Percentiles rank a stretch among this genome's conserved stretches.
These are phyloP conservation scores for Prunella himalayana DNA, from an alignment of 2,113 vertebrate genomes.

Conservation along the genomic window DNA sequence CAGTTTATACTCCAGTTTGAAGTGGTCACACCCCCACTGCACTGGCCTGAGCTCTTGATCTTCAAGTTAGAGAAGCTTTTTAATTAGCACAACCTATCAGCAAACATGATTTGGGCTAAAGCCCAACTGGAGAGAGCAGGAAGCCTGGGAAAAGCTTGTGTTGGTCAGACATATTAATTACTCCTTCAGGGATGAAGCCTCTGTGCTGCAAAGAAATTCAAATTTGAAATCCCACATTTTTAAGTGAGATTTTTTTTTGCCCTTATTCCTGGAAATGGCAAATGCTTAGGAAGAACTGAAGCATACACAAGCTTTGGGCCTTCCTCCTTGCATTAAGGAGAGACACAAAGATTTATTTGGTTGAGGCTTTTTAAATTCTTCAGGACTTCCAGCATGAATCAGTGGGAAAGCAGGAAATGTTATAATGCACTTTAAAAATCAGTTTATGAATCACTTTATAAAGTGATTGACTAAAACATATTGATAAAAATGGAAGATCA, in stretches of 20 bases:
- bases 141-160: background rate
- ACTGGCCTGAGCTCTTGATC: background rate
- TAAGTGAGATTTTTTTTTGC: background rate
- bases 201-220: background rate
- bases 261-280: background rate
- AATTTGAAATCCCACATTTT: background rate
- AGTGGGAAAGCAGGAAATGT: background rate
- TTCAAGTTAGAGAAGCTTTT: background rate
- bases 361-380: background rate
- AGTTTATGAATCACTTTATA: background rate
- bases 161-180: background rate
- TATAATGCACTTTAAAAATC: background rate
- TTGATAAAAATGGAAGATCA: background rate
- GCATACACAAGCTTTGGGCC: background rate
- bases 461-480: background rate
- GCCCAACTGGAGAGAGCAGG: background rate
- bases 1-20: background rate
- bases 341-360: background rate
- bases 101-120: background rate
- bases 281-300: background rate
- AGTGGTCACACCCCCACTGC: background rate
- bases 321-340: background rate
- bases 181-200: background rate
- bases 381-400: background rate
- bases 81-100: background rate